Conservation (phyloP, 2,797 vertebrate species). For the Pterois miles region DNA sequence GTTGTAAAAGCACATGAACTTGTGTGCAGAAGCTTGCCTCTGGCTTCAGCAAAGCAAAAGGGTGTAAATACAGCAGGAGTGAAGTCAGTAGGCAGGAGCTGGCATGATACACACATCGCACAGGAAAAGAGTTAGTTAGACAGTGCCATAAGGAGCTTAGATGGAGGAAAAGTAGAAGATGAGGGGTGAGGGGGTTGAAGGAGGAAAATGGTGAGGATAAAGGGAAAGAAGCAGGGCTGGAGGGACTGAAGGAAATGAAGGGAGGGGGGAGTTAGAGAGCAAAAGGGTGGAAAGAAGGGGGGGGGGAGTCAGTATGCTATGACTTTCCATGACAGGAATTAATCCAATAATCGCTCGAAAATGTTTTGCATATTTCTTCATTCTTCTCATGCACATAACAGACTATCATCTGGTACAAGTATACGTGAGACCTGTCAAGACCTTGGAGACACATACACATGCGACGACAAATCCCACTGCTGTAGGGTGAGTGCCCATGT, state of each 20-base stretch:
- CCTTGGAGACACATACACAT: neutral
- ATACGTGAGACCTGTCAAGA: constrained; percentile 38
- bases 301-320: constrained; percentile 23
- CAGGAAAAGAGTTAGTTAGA: constrained; percentile 43
- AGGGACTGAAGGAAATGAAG: constrained; percentile 31
- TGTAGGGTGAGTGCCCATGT: neutral
- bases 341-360: constrained; percentile 63
- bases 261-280: neutral
- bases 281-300: neutral
- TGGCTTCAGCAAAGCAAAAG: constrained; percentile 46
- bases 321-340: constrained; percentile 54
- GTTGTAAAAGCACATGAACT: constrained; percentile 22
- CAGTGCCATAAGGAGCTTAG: constrained; percentile 62
- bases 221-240: constrained; percentile 38
- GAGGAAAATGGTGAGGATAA: constrained; percentile 35
- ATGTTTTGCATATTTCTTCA: constrained; percentile 51
- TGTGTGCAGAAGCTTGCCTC: constrained; percentile 13
- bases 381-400: constrained; percentile 34
- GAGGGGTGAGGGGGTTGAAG: neutral
- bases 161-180: constrained; percentile 12
- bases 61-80: constrained; percentile 52
- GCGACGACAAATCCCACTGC: constrained; percentile 12
- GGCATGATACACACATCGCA: constrained; percentile 40
- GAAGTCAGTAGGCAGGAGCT: constrained; percentile 45
- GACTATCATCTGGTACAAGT: constrained; percentile 23